Percentiles rank a stretch among this genome's conserved stretches.
phyloP scores from a whole-genome alignment of 2,888 invertebrate species.

The Schizaphis graminum region DNA sequence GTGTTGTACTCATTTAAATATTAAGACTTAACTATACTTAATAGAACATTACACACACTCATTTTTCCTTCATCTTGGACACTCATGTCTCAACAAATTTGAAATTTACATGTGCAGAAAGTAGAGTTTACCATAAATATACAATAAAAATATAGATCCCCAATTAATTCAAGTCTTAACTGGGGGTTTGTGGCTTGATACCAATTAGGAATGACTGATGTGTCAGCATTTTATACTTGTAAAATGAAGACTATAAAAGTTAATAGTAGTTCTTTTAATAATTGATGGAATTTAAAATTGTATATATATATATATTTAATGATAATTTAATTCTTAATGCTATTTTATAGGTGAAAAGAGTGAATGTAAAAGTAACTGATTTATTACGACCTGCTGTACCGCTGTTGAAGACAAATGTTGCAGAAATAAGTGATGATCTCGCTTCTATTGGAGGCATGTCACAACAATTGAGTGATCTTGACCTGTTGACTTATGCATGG shows the following conservation, averaged over 20 bases:
- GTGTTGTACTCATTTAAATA: not conserved
- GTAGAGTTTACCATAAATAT: no score
- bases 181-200: no score
- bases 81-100: no score
- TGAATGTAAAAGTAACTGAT: slow-evolving; percentile 71
- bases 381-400: slow-evolving; percentile 80
- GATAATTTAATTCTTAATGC: slow-evolving; percentile 72
- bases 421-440: slow-evolving; percentile 73
- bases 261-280: no score
- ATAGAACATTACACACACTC: not conserved
- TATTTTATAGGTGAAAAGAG: slow-evolving; percentile 70
- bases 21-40: not conserved
- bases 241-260: no score
- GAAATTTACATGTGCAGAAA: no score
- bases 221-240: no score
- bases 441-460: slow-evolving; percentile 68
- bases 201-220: no score
- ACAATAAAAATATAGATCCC: no score
- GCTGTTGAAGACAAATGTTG: slow-evolving; percentile 74
- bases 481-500: slow-evolving; percentile 66
- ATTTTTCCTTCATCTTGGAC: not conserved
- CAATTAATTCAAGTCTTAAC: no score
- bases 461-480: slow-evolving; percentile 66
- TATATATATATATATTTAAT: not conserved
- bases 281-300: no score